Evolutionary conservation across 2,888 invertebrate species (phyloP).

Genomic region (Ochropleura plecta): DNA sequence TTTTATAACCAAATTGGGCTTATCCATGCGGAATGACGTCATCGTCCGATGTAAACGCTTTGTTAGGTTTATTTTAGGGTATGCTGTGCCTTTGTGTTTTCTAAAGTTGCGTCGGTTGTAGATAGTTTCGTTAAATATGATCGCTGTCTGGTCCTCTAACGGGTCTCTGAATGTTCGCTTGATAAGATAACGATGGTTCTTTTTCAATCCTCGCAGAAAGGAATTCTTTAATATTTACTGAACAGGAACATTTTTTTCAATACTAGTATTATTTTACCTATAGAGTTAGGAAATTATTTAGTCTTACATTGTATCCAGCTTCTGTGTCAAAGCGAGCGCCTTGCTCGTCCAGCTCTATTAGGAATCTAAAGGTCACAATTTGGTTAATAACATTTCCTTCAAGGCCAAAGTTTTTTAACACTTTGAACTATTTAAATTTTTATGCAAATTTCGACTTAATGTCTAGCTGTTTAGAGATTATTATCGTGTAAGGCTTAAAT

Average conservation of each 20-base stretch:
- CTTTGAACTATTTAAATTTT: slow-evolving; percentile 55
- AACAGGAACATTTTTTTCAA: slow-evolving; percentile 75
- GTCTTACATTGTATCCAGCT: slow-evolving; percentile 66
- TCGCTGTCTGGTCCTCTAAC: slow-evolving; percentile 59
- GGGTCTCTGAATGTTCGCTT: slow-evolving; percentile 71
- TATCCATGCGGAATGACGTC: slow-evolving; percentile 40
- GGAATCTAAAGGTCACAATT: slow-evolving; percentile 66
- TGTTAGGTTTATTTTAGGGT: slow-evolving; percentile 64
- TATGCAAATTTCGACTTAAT: slow-evolving; percentile 55
- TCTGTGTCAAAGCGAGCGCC: slow-evolving; percentile 62
- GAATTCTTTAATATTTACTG: slow-evolving; percentile 79
- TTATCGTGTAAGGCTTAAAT: slow-evolving; percentile 64
- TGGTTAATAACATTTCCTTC: slow-evolving; percentile 59
- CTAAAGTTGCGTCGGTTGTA: slow-evolving; percentile 63
- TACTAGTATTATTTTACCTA: slow-evolving; percentile 71
- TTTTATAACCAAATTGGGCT: slow-evolving; percentile 48
- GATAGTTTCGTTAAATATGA: slow-evolving; percentile 63
- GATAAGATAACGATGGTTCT: slow-evolving; percentile 69
- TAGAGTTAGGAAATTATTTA: slow-evolving; percentile 71
- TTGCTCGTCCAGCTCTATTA: slow-evolving; percentile 64
- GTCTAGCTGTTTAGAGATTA: slow-evolving; percentile 63
- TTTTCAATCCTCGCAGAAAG: slow-evolving; percentile 79
- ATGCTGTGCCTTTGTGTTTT: slow-evolving; percentile 68
- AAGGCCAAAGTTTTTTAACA: slow-evolving; percentile 65
- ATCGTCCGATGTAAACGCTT: slow-evolving; percentile 54